Base-by-base conservation (phyloP, 1,140 invertebrate genomes). In the Teleogryllus occipitalis region DNA sequence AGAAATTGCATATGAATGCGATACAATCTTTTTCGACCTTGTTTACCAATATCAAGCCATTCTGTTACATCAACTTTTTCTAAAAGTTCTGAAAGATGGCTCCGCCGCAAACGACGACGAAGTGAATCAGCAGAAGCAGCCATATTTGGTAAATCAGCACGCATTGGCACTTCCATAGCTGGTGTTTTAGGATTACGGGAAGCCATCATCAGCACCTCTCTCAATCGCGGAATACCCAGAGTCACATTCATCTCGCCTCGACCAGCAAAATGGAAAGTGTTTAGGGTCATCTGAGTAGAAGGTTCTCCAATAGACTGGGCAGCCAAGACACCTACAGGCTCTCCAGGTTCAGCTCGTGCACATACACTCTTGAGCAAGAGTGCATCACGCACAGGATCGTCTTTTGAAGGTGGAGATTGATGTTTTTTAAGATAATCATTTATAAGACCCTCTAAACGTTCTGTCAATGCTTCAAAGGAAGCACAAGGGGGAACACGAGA, bases 191-290 rank as follows among this genome's bases (percentile, higher is more conserved):
- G 95, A 75, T 93, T 93, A 15, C 91, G 92, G 1, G 95, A 95
- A 0, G 97, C 97, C 82, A 95, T 94, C 96, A 99, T 98, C 0
- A 99, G 87, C 81, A 99, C 98, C 90, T 99, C 98, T 84, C 97
- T 88, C 4, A 99, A 87, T 83, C 98, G 90, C 0, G 98, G 98
- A 82, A 99, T 99, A 90, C 96, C 98, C 1, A 99, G 88, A 0
- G 98, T 99, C 0, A 99, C 97, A 87, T 99, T 99, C 97, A 99
- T 99, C 87, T 99, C 98, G 89, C 98, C 97, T 88, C 97, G 92
- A 86, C 98, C 98, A 83, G 98, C 98, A 88, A 99, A 99, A 85
- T 99, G 98, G 87, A 99, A 99, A 54, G 98, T 99, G 84, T 99
- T 99, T 81, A 99, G 86, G 83, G 98, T 99, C 98, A 99, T 99